phyloP scores from a whole-genome alignment of 2,888 invertebrate species.

The Diadromus collaris region DNA sequence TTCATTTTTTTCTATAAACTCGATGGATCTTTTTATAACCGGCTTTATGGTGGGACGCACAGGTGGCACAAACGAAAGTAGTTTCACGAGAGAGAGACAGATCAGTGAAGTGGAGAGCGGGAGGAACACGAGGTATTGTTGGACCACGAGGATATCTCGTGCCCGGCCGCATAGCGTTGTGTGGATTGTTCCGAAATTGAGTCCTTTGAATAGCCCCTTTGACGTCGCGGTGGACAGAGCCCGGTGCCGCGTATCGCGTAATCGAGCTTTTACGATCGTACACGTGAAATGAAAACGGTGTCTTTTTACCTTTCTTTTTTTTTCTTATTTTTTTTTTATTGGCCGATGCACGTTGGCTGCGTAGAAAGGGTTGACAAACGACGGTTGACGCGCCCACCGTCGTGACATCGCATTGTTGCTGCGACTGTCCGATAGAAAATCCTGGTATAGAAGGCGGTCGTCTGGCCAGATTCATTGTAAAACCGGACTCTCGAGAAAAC shows the following conservation, averaged over 20 bases:
- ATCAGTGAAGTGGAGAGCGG: slow-evolving; percentile 26
- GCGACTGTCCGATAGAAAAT: slow-evolving; percentile 10
- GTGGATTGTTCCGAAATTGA: slow-evolving; percentile 68
- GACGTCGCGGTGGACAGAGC: slow-evolving; percentile 43
- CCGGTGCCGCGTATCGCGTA: slow-evolving; percentile 51
- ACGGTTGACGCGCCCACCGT: slow-evolving; percentile 34
- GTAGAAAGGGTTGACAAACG: slow-evolving; percentile 57
- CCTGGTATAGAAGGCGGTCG: background rate
- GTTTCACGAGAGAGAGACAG: slow-evolving; percentile 55
- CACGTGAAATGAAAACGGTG: slow-evolving; percentile 65
- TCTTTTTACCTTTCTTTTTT: slow-evolving; percentile 14
- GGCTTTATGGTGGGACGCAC: slow-evolving; percentile 71
- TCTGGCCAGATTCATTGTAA: slow-evolving; percentile 21
- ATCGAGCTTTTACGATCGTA: slow-evolving; percentile 66
- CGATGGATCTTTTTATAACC: slow-evolving; percentile 73
- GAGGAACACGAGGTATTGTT: slow-evolving; percentile 64
- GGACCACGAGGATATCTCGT: slow-evolving; percentile 54
- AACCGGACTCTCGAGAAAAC: slow-evolving; percentile 18
- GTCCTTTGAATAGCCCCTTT: slow-evolving; percentile 63
- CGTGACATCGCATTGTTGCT: slow-evolving; percentile 31
- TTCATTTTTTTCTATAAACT: slow-evolving; percentile 63
- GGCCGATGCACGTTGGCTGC: slow-evolving; percentile 46
- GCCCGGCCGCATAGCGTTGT: slow-evolving; percentile 9
- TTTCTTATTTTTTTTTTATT: slow-evolving; percentile 2
- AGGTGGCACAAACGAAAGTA: slow-evolving; percentile 74